Base-by-base conservation (phyloP, 2,797 vertebrate genomes). In the Thripadectes ignobilis region DNA sequence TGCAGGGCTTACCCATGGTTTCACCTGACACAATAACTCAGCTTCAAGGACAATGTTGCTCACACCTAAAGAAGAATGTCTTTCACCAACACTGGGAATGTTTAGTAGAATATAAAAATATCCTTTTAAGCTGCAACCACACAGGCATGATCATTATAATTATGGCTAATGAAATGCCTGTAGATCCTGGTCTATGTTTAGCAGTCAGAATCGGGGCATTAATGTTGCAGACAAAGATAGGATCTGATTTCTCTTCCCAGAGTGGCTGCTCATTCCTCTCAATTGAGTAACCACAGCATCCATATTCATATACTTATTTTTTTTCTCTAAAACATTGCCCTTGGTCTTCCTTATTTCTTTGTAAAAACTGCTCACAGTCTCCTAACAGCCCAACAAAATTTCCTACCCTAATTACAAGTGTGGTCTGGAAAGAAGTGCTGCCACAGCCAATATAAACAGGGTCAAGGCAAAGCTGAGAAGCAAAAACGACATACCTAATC, bases 161-260 rank as follows among this genome's bases (percentile, higher is more conserved):
- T 92, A 80, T 17, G 57, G 52, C 57, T 80, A 90, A 94, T 38
- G 41, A 76, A 85, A 89, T 34, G 62, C n/a, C 43, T 45, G 48
- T 74, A 80, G 91, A 76, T 86, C 80, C 57, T 82, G 41, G 63
- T 83, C 65, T 74, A 14, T 80, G 83, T 76, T 92, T 90, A 92
- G 74, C 69, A 76, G 20, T 67, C 61, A 80, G 74, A 94, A 90
- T 61, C 3, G 12, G 51, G 71, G 36, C 71, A 95, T 92, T 85
- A 63, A 58, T 87, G 80, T 39, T 90, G 81, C 54, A 79, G 68
- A 62, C 68, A 85, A 88, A 92, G 88, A 95, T 54, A 80, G 74
- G 57, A 91, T 87, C 61, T 91, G 77, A 83, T 83, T 92, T 73
- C 52, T 87, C 66, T 92, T 93, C 52, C 63, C 74, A 68, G 52